phyloP scores from a whole-genome alignment of 2,888 invertebrate species.

The Platypus cylindrus region DNA sequence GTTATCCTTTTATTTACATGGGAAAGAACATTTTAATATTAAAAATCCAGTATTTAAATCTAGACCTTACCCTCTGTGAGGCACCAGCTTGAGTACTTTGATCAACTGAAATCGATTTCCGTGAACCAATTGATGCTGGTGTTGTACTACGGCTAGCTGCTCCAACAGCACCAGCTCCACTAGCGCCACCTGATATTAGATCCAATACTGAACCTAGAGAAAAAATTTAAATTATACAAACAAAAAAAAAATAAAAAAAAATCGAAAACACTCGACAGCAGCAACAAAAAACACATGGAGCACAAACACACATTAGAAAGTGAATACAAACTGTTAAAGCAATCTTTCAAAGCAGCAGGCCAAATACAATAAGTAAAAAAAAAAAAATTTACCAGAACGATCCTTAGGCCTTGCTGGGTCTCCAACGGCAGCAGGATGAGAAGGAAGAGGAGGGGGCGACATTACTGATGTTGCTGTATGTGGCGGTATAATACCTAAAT shows the following conservation, averaged over 20 bases:
- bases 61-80: slow-evolving; percentile 21
- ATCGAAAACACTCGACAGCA: slow-evolving; percentile 1
- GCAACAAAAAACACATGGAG: neutral
- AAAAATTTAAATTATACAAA: neutral
- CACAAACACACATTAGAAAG: no score
- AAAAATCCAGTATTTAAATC: no score
- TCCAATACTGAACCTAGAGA: slow-evolving; percentile 46
- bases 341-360: slow-evolving; percentile 6
- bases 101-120: slow-evolving; percentile 78
- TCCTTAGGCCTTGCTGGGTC: slow-evolving; percentile 30
- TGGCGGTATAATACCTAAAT: slow-evolving; percentile 21
- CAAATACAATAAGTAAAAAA: slow-evolving; percentile 3
- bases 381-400: slow-evolving; percentile 34
- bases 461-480: no score
- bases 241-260: neutral
- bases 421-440: slow-evolving; percentile 25
- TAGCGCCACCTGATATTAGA: slow-evolving; percentile 55
- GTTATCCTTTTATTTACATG: neutral
- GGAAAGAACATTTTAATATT: neutral
- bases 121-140: slow-evolving; percentile 56
- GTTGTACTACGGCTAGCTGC: slow-evolving; percentile 68
- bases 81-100: slow-evolving; percentile 62
- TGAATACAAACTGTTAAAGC: no score
- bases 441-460: slow-evolving; percentile 28
- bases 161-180: no score